Evolutionary conservation across 2,797 vertebrate genomes (phyloP).

Genomic region (Rhinophrynus dorsalis): DNA sequence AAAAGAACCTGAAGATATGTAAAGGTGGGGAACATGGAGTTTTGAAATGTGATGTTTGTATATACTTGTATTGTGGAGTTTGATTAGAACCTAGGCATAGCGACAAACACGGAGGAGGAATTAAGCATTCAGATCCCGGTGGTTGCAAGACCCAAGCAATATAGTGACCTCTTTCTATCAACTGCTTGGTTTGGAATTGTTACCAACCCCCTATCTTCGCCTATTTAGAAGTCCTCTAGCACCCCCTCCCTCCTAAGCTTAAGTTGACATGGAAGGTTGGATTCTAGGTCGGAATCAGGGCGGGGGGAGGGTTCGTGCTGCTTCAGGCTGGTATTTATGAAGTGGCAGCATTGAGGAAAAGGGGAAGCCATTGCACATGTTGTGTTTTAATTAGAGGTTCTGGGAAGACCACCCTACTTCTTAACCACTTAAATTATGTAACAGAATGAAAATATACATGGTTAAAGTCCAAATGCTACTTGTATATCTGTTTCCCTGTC

Average conservation of each 20-base stretch:
- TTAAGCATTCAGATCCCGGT: conserved; percentile 49
- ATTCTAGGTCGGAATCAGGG: conserved; percentile 61
- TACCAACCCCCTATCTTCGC: conserved; percentile 56
- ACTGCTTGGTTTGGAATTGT: conserved; percentile 59
- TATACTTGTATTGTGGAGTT: conserved; percentile 33
- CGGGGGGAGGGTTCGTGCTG: conserved; percentile 41
- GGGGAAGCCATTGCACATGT: conserved; percentile 88
- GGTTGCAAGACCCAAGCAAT: conserved; percentile 68
- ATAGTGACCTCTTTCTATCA: conserved; percentile 72
- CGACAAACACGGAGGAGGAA: conserved; percentile 37
- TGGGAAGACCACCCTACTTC: conserved; percentile 64
- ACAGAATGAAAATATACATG: neutral
- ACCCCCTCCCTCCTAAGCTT: conserved; percentile 44
- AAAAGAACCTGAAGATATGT: conserved; percentile 11
- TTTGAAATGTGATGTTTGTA: conserved; percentile 22
- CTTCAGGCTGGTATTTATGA: conserved; percentile 59
- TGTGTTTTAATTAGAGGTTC: conserved; percentile 73
- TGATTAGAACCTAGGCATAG: neutral
- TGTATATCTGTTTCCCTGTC: conserved; percentile 78
- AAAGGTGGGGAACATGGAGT: neutral
- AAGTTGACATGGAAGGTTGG: conserved; percentile 69
- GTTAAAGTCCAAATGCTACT: conserved; percentile 54
- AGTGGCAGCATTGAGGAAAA: conserved; percentile 74
- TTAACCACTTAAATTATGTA: conserved; percentile 61
- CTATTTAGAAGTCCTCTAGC: conserved; percentile 54